Percentiles rank a stretch among this genome's conserved stretches.
Conservation (phyloP, 2,113 vertebrate genomes). For the Trinectes maculatus region DNA sequence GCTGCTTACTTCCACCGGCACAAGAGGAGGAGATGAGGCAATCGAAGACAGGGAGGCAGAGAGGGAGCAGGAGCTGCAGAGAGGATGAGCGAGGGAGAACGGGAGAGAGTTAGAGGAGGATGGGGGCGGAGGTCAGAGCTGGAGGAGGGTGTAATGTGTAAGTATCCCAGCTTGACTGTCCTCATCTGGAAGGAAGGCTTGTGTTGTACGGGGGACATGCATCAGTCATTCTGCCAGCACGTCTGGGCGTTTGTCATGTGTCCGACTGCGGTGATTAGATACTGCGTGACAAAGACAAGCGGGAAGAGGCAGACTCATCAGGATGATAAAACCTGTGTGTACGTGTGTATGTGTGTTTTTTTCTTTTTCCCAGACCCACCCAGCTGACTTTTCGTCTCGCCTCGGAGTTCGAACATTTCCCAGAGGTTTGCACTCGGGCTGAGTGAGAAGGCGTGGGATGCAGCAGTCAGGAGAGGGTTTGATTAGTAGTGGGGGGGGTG, state of each 20-base stretch:
- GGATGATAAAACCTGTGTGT: constrained; percentile 34
- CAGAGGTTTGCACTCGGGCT: constrained; percentile 36
- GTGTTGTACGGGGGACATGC: constrained; percentile 42
- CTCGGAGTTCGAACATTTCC: too few species aligned
- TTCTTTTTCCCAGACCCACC: constrained; percentile 52
- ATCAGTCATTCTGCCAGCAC: constrained; percentile 11
- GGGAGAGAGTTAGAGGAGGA: constrained; percentile 64
- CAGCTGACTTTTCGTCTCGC: constrained; percentile 52
- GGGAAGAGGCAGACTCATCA: constrained; percentile 34
- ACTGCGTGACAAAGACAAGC: constrained; percentile 11
- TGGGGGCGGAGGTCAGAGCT: constrained; percentile 74
- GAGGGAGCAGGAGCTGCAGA: constrained; percentile 51
- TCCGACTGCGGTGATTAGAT: constrained; percentile 36
- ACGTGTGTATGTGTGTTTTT: too few species aligned
- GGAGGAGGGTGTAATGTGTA: constrained; percentile 72
- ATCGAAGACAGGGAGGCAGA: constrained; percentile 63
- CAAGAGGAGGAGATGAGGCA: constrained; percentile 74
- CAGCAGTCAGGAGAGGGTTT: constrained; percentile 44
- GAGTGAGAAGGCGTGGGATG: constrained; percentile 68
- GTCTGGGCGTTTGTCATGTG: constrained; percentile 26
- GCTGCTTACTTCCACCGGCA: constrained; percentile 80
- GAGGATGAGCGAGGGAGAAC: constrained; percentile 64
- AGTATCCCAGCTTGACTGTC: constrained; percentile 64
- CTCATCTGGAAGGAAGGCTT: constrained; percentile 33
- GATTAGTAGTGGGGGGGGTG: not conserved